Evolutionary conservation across 2,797 vertebrate genomes (phyloP), one percentile per base, ranked within the genome.

Genomic region (Pantherophis alleghaniensis): DNA sequence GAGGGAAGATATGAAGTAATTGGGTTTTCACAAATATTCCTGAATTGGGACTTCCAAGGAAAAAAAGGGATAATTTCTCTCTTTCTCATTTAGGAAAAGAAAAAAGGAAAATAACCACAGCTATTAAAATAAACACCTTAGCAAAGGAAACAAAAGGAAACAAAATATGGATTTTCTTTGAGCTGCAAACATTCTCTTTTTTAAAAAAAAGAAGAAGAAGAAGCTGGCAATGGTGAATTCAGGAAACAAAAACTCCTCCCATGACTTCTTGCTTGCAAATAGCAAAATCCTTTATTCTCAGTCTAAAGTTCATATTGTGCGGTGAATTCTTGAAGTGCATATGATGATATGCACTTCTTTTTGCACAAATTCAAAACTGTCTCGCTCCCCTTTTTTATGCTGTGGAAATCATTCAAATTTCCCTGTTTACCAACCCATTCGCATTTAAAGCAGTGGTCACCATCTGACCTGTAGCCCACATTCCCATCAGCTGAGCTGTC

Each of bases 1-100:
- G 93, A 95, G 94, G 93, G 92, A 95, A 96, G 96, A 96, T 94
- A 94, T 90, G 57, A 88, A 96, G 92, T 93, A 94, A 96, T 96
- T 96, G 95, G 97, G 90, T 96, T 96, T 96, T 96, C 57, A 0
- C 89, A 96, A 95, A 89, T 91, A 55, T 94, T 88, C 89, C 56
- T 95, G 92, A 92, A 92, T 94, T 93, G 94, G 94, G 94, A 96
- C 96, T 97, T 96, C 96, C 94, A 93, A 91, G 20, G 0, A 2
- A 7, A 95, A 66, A 93, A 96, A 93, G 0, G 90, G 90, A 90
- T 94, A 91, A 93, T 90, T 91, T 86, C 59, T 91, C 92, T 91
- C 83, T 91, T 92, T 92, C 47, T 94, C 92, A 92, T 94, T 95
- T 86, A 96, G 79, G 47, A 47, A 87, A 94, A 96, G 96, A 88